Evolutionary conservation across 1,140 invertebrate genomes (phyloP).

Genomic region (Bombus polaris): DNA sequence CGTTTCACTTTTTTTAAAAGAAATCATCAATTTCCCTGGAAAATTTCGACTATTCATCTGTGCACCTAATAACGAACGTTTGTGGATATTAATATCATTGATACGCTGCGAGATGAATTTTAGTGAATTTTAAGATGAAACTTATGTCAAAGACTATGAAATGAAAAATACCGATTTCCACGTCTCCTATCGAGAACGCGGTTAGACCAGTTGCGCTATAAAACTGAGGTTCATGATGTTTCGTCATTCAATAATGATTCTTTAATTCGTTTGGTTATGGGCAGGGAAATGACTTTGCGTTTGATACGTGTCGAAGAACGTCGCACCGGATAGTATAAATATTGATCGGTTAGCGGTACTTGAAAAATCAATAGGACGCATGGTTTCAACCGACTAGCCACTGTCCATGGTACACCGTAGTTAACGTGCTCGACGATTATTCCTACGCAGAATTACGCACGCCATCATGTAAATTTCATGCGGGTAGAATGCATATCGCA

Average conservation of each 20-base stretch:
- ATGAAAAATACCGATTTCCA: no score
- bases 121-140: no score
- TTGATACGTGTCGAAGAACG: background rate
- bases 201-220: background rate
- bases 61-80: no score
- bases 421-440: background rate
- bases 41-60: no score
- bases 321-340: background rate
- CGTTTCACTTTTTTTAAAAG: no score
- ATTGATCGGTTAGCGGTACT: background rate
- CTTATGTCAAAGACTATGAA: no score
- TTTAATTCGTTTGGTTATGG: background rate
- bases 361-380: constrained; percentile 8
- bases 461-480: background rate
- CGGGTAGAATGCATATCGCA: background rate
- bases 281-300: background rate
- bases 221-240: background rate
- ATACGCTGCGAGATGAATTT: no score
- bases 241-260: background rate
- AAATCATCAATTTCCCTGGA: no score
- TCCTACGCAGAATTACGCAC: background rate
- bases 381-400: background rate
- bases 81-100: no score
- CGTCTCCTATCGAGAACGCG: no score
- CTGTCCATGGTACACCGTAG: background rate